phyloP scores from a whole-genome alignment of 23 tunicate species.

The Phallusia fumigata region DNA sequence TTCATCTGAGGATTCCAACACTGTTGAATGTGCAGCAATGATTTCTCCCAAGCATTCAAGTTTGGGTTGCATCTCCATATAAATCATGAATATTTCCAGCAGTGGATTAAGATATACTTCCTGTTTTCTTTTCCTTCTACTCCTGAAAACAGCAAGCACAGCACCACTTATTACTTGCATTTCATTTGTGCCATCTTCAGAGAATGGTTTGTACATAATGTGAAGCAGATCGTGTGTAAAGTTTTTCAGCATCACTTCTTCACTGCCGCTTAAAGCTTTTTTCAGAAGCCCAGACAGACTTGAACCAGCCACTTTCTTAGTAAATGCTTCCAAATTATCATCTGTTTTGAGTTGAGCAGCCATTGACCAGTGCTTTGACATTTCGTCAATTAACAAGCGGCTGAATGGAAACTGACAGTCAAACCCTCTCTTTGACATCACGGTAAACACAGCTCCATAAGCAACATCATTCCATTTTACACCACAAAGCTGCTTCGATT shows the following conservation, averaged over 20 bases:
- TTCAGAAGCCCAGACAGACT: not conserved
- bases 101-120: not conserved
- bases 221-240: slow-evolving; percentile 21
- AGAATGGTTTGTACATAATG: slow-evolving; percentile 10
- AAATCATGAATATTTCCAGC: slow-evolving; percentile 24
- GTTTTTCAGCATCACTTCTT: not conserved
- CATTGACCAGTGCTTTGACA: slow-evolving; percentile 30
- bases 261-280: not conserved
- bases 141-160: slow-evolving; percentile 9
- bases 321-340: not conserved
- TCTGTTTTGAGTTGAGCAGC: not conserved
- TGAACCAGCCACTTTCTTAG: not conserved
- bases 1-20: not conserved
- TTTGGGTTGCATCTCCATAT: slow-evolving; percentile 4
- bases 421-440: not conserved
- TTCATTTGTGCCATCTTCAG: not conserved
- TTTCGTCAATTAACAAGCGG: not conserved
- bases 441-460: slow-evolving; percentile 14
- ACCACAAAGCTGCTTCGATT: not conserved
- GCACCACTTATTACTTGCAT: not conserved
- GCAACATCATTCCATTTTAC: not conserved
- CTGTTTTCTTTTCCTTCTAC: not conserved
- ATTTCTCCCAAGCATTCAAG: slow-evolving; percentile 25
- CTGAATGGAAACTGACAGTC: slow-evolving; percentile 36
- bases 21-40: slow-evolving; percentile 3